Conservation (phyloP, 2,113 vertebrate genomes). For the Leiothrix lutea region DNA sequence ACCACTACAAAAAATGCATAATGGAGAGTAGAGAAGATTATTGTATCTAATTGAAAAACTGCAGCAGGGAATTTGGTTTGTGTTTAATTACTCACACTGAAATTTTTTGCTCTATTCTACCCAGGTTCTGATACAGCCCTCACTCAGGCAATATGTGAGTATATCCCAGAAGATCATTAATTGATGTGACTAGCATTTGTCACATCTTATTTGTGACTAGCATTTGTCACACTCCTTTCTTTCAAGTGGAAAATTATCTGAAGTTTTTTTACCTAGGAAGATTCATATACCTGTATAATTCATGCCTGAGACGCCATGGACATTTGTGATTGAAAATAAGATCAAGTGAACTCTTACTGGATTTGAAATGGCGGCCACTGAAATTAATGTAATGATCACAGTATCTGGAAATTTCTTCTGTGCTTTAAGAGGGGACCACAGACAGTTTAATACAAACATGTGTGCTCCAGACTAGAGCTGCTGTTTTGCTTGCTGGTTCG, state of each 20-base stretch:
- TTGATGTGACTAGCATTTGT: background rate
- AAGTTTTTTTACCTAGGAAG: background rate
- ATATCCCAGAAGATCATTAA: background rate
- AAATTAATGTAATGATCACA: background rate
- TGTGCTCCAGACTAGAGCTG: background rate
- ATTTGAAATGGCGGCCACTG: background rate
- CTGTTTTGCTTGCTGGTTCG: background rate
- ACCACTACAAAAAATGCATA: background rate
- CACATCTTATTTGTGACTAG: background rate
- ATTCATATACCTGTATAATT: background rate
- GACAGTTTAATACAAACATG: background rate
- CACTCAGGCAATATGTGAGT: background rate
- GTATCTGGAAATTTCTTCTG: background rate
- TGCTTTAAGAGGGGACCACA: background rate
- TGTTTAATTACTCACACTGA: background rate
- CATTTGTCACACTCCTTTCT: background rate
- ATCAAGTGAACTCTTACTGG: background rate
- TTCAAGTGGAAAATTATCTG: background rate
- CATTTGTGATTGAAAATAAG: background rate
- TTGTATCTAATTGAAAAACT: background rate
- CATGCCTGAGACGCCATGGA: background rate
- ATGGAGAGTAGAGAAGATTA: background rate
- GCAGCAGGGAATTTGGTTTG: background rate
- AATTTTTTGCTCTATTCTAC: background rate
- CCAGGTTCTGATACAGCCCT: background rate